Evolutionary conservation across 2,113 vertebrate genomes (phyloP), one percentile per base, ranked within the genome.

Genomic region (Gallinago undulata): DNA sequence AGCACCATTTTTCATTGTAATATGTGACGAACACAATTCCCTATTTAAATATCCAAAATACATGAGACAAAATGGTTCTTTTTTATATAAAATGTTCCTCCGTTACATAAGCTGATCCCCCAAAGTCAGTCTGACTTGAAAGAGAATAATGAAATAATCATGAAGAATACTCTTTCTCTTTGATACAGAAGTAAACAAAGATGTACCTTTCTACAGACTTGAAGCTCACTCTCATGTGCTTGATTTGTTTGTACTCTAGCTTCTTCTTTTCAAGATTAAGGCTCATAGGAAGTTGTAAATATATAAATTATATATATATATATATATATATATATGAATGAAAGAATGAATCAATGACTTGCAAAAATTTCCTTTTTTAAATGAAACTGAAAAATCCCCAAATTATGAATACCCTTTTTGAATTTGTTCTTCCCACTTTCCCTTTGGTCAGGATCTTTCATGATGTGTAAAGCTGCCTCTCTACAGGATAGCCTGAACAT

Each of bases 1-100:
- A 97, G 96, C 95, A 96, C 75, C 87, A 48, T 67, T 68, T 92
- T 97, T 77, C 50, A 56, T 69, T 84, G 39, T 66, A 83, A 77
- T 41, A 45, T 50, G 19, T 37, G 39, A 94, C 31, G 87, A 94
- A 88, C 17, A 93, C 1, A 2, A 89, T 87, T 77, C 53, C 85
- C 69, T 76, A 31, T 39, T 87, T 63, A 60, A 73, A 94, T 92
- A 91, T 56, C 53, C 51, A 87, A 62, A 90, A 94, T 74, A 80
- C 13, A 50, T 60, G 56, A 90, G 55, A 47, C 28, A 62, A 75
- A 51, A 90, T 37, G 8, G 22, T 35, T 9, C 17, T 87, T 88
- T 41, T 37, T 70, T 37, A 68, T 31, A 75, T 48, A 81, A 73
- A 89, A 6, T 17, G 84, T 39, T 21, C 27, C 23, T 81, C 72